phyloP scores from a whole-genome alignment of 2,797 vertebrate genomes.

The Ficedula albicollis region DNA sequence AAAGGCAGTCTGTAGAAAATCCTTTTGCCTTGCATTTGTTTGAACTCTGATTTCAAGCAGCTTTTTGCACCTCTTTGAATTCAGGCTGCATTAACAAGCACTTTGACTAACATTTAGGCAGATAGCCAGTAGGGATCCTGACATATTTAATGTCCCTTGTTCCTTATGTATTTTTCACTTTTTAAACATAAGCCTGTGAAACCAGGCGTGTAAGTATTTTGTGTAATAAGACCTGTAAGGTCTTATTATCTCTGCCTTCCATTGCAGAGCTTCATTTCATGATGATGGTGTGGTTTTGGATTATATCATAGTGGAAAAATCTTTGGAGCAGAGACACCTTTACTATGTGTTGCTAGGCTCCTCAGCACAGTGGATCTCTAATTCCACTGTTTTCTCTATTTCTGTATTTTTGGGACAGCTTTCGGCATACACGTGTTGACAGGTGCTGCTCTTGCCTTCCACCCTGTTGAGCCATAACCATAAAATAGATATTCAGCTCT shows the following conservation, averaged over 20 bases:
- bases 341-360: not conserved
- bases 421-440: not conserved
- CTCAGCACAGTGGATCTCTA: not conserved
- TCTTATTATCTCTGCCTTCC: not conserved
- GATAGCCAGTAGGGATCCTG: not conserved
- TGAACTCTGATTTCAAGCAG: conserved; percentile 27
- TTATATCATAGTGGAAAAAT: not conserved
- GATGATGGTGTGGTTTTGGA: not conserved
- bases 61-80: conserved; percentile 26
- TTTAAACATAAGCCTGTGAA: not conserved
- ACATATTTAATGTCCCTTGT: not conserved
- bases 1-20: not conserved
- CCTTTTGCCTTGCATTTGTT: conserved; percentile 6
- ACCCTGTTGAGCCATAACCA: not conserved
- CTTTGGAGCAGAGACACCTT: not conserved
- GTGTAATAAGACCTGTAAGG: not conserved
- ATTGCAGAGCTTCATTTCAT: not conserved
- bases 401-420: not conserved
- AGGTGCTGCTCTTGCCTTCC: conserved; percentile 19
- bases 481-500: not conserved
- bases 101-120: conserved; percentile 7
- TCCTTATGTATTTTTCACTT: not conserved
- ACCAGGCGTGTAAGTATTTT: not conserved
- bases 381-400: not conserved
- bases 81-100: not conserved